Evolutionary conservation across 2,113 vertebrate genomes (phyloP), one percentile per base, ranked within the genome.

Genomic region (Thinocorus orbignyianus): DNA sequence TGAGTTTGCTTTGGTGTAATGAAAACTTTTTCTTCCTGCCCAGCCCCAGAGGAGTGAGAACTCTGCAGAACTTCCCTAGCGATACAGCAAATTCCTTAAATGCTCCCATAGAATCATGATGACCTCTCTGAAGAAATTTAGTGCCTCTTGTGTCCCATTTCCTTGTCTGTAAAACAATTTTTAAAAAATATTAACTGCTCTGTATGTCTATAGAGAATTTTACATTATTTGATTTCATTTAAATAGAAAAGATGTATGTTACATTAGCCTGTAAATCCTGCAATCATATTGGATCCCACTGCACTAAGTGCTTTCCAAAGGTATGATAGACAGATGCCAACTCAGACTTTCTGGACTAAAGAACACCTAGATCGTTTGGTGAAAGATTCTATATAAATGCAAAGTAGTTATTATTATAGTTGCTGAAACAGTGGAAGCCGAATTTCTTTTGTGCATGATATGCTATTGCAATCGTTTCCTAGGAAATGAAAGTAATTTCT

Each of bases 321-420:
- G 6, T 35, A 9, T 61, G 30, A 68, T 25, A 42, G 58, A 82
- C 17, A 93, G 31, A 41, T 0, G 0, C 15, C 2, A 17, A 26
- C 37, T 85, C 55, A 89, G 37, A 52, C 17, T 69, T 85, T 77
- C 17, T 58, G 77, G n/a, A 26, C 10, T 54, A 90, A 92, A 33
- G 31, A 55, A 65, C 71, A 61, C 10, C 33, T 30, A 60, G 9
- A 60, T 71, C 22, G 44, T 61, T 81, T 86, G 13, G 3, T 74
- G 66, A 72, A 92, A 79, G 10, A 7, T 17, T 44, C 9, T 44
- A 17, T 46, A 35, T 28, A 79, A 58, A 66, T 61, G 39, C 35
- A 70, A 70, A 69, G 22, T 17, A 86, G 41, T 66, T 90, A 13
- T n/a, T 60, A 80, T 22, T 76, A 71, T 20, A 58, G 39, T 52